These are phyloP conservation scores for Mya arenaria DNA, from an alignment of 1,140 invertebrate species.

Conservation along the genomic window DNA sequence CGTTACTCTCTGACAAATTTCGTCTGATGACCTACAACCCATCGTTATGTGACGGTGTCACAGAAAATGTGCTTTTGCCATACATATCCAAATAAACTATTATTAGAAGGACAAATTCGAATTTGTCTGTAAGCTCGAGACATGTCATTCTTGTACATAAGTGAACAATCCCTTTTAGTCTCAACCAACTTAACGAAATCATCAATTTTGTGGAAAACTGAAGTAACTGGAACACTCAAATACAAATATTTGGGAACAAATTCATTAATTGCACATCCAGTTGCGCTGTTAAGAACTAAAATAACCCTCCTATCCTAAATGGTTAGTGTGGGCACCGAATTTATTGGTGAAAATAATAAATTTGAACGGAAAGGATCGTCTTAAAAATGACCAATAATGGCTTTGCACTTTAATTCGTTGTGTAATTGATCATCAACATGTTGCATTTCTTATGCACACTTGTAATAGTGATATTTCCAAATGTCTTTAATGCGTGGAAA, in stretches of 20 bases:
- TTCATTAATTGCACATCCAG: not conserved
- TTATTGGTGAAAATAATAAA: not conserved
- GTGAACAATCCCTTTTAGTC: not conserved
- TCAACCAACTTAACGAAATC: not conserved
- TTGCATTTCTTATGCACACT: no score
- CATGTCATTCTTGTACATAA: not conserved
- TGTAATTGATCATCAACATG: not conserved
- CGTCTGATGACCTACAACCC: not conserved
- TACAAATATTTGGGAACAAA: not conserved
- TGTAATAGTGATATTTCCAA: no score
- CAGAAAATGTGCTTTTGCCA: not conserved
- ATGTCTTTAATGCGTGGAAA: no score
- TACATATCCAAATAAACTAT: constrained; percentile 1
- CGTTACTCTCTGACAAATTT: no score
- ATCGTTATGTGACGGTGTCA: not conserved
- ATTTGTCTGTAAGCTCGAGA: constrained; percentile 8
- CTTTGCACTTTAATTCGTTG: not conserved
- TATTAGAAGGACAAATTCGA: not conserved
- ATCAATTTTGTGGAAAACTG: constrained; percentile 4
- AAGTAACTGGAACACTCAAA: not conserved
- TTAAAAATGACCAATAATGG: constrained; percentile 7
- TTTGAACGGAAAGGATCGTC: not conserved
- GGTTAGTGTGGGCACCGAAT: not conserved
- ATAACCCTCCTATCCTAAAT: not conserved
- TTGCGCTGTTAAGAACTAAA: not conserved